Evolutionary conservation across 2,113 vertebrate species (phyloP).

Genomic region (Nannospalax galili): DNA sequence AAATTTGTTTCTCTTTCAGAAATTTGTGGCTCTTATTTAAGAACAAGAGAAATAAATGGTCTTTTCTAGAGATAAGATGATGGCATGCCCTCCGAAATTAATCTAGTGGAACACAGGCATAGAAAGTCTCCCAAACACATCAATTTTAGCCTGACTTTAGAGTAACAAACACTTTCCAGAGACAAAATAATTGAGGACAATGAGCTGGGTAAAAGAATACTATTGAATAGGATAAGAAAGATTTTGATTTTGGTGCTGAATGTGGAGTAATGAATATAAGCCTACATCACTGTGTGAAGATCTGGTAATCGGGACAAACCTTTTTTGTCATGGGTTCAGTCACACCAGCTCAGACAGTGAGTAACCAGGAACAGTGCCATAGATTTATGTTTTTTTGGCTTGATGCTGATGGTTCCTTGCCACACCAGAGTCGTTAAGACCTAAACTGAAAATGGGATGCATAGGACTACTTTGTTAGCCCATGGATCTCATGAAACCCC

Average conservation of each 20-base stretch:
- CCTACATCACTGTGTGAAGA: background rate
- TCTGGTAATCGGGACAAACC: background rate
- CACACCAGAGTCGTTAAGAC: background rate
- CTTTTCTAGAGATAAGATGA: constrained; percentile 44
- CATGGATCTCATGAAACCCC: background rate
- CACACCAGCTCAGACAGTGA: background rate
- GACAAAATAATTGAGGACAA: constrained; percentile 48
- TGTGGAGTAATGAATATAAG: constrained; percentile 61
- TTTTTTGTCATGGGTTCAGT: background rate
- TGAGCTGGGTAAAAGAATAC: constrained; percentile 37
- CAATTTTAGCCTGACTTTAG: constrained; percentile 26
- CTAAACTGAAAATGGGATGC: background rate
- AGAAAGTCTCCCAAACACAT: constrained; percentile 19
- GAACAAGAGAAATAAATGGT: constrained; percentile 4
- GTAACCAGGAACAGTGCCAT: background rate
- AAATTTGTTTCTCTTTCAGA: constrained; percentile 3
- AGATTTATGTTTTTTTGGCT: background rate
- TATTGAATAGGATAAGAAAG: constrained; percentile 56
- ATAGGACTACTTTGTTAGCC: background rate
- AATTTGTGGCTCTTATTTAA: constrained; percentile 52
- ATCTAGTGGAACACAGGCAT: constrained; percentile 4
- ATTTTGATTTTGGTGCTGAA: constrained; percentile 56
- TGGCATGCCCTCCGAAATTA: background rate
- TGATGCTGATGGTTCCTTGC: background rate
- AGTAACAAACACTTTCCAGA: constrained; percentile 37